Evolutionary conservation across 2,888 invertebrate genomes (phyloP), one percentile per base, ranked within the genome.

Genomic region (Microplitis manilae): DNA sequence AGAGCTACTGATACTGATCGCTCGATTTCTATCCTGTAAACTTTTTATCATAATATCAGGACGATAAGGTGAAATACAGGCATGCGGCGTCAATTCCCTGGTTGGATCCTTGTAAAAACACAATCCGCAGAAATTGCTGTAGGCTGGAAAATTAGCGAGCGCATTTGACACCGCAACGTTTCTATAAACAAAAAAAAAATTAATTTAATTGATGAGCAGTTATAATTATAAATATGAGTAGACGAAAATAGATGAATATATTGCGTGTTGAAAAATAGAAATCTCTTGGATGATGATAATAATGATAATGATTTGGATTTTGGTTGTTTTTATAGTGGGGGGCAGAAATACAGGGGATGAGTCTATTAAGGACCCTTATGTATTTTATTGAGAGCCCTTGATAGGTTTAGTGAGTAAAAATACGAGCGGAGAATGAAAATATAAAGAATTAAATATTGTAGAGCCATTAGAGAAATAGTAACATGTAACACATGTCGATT

Each of bases 161-260:
- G 87, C 86, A 75, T 84, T 87, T 17, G 87, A 87, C 41, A 87
- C 86, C 6, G 88, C 89, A 40, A 89, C 84, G 73, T 88, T 88
- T 73, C 89, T 89, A 83, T 6, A 84, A 85, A 71, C 76, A 71
- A 67, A 68, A 1, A 76, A 64, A 4, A 40, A 68, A 62, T 61
- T 5, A 13, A 30, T 30, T 62, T 62, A 17, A 62, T 15, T 17
- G 13, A 62, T 65, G 6, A 5, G 1, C 13, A 38, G 20, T 65
- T 30, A 65, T 65, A 30, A 30, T 65, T 65, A 15, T 7, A 62
- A 59, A 59, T 13, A 59, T 59, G 8, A 59, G 59, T 59, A 59
- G n/a, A n/a, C 59, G 0, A 4, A 62, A 17, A 15, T 67, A 38
- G 38, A 67, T 15, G 67, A 59, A 65, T 67, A 41, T 65, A 73